Percentiles rank a stretch among this genome's conserved stretches.
These are phyloP conservation scores for Bombus sylvicola DNA, from an alignment of 1,140 invertebrate genomes.

Conservation along the genomic window DNA sequence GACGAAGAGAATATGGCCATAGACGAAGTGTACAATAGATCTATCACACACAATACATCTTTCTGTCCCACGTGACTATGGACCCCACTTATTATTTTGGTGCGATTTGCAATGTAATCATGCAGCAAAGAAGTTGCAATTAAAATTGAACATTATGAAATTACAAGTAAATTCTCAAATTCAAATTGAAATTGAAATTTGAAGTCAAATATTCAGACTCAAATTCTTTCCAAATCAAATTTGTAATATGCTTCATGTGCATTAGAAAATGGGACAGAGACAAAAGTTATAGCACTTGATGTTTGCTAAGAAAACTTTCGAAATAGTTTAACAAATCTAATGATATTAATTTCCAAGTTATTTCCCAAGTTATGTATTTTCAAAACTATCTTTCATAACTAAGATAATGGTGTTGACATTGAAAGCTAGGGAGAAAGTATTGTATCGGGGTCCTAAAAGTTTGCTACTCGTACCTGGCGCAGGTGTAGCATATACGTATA, in stretches of 20 bases:
- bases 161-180: too few species aligned
- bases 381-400: not conserved
- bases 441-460: not conserved
- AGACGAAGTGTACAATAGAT: too few species aligned
- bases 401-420: not conserved
- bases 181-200: too few species aligned
- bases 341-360: not conserved
- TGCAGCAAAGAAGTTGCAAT: too few species aligned
- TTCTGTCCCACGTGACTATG: too few species aligned
- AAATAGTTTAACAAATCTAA: too few species aligned
- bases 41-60: too few species aligned
- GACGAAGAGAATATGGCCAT: not conserved
- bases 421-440: not conserved
- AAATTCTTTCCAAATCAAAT: too few species aligned
- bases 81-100: too few species aligned
- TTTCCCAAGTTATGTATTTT: not conserved
- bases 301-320: constrained; percentile 4
- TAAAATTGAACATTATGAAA: too few species aligned
- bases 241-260: not conserved
- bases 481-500: constrained; percentile 6
- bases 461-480: not conserved
- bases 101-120: too few species aligned
- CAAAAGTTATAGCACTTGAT: not conserved
- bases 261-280: not conserved
- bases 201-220: too few species aligned